Conservation (phyloP, 2,797 vertebrate genomes). For the Onychomys torridus region DNA sequence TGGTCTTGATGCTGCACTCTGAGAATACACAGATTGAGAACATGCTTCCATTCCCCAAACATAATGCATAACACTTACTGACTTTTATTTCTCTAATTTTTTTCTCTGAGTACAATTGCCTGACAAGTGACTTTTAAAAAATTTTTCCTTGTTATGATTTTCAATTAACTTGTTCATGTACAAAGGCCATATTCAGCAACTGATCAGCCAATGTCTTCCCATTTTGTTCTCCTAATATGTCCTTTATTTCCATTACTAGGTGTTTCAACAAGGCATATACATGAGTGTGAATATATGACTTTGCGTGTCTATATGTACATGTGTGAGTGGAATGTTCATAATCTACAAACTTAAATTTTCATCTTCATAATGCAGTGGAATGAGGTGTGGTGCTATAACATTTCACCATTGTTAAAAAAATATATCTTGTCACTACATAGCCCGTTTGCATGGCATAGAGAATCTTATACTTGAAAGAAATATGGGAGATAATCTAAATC, state of each 20-base stretch:
- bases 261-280: neutral
- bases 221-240: neutral
- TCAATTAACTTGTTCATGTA: neutral
- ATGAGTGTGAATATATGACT: neutral
- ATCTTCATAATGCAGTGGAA: neutral
- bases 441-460: conserved; percentile 1
- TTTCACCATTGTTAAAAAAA: conserved; percentile 31
- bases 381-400: neutral
- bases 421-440: neutral
- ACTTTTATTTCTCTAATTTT: neutral
- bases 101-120: neutral
- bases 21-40: conserved; percentile 54
- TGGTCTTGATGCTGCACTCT: conserved; percentile 26
- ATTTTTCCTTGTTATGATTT: neutral
- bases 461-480: conserved; percentile 14
- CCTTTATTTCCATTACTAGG: neutral
- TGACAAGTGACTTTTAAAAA: neutral
- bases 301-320: fast-evolving
- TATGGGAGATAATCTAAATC: conserved; percentile 1
- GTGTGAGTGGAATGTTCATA: neutral
- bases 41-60: conserved; percentile 12
- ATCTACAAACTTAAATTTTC: neutral
- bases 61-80: neutral
- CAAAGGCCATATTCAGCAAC: neutral
- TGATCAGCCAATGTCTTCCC: neutral